Evolutionary conservation across 2,888 invertebrate genomes (phyloP).

Genomic region (Pterostichus madidus): DNA sequence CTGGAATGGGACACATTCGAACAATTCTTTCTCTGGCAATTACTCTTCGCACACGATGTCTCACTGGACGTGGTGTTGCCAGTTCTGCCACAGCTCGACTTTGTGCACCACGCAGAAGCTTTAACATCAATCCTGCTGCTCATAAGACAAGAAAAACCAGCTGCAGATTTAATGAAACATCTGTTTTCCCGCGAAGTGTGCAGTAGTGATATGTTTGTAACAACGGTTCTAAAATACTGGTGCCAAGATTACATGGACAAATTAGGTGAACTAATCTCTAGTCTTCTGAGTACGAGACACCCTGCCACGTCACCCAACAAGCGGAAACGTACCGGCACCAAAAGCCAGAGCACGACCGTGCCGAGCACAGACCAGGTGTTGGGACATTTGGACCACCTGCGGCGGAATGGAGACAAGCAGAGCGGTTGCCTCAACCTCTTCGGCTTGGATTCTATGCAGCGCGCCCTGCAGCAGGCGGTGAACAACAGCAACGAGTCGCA

Average conservation of each 20-base stretch:
- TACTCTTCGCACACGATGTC: constrained; percentile 95
- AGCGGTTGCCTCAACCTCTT: constrained; percentile 88
- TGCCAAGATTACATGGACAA: constrained; percentile 95
- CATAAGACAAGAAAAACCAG: constrained; percentile 95
- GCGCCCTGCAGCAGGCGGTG: constrained; percentile 93
- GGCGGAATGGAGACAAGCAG: constrained; percentile 85
- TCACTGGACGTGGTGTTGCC: constrained; percentile 94
- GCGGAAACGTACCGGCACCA: constrained; percentile 90
- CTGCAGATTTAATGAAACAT: constrained; percentile 90
- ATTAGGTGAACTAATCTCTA: constrained; percentile 89
- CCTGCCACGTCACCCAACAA: constrained; percentile 94
- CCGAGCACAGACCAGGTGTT: constrained; percentile 92
- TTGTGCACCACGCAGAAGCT: constrained; percentile 94
- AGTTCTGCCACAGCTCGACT: constrained; percentile 87
- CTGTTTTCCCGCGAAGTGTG: constrained; percentile 88
- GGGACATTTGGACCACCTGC: constrained; percentile 94
- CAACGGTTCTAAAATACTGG: constrained; percentile 95
- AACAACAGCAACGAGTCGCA: constrained; percentile 92
- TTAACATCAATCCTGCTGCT: constrained; percentile 93
- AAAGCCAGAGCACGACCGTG: constrained; percentile 84
- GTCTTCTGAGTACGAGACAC: constrained; percentile 88
- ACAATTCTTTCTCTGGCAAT: constrained; percentile 98
- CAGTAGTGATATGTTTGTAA: constrained; percentile 91
- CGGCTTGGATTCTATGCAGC: constrained; percentile 94
- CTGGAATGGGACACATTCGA: constrained; percentile 98